A percentile compares a stretch with the other conserved stretches of the same genome.
Evolutionary conservation across 2,113 vertebrate species (phyloP).

Genomic region (Laterallus jamaicensis): DNA sequence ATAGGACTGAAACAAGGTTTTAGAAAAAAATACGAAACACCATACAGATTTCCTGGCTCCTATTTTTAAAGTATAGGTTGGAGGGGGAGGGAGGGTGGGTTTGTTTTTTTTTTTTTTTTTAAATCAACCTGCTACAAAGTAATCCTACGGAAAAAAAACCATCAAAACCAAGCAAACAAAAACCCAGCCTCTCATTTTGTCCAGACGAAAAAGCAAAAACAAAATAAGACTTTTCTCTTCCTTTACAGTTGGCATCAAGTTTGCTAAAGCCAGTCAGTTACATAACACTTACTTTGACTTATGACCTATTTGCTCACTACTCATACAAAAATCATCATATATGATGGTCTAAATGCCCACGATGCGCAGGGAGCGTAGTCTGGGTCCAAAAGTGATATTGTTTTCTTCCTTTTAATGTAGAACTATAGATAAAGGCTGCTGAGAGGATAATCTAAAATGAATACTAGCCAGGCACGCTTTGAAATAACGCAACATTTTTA

Average conservation of each 20-base stretch:
- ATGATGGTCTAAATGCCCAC: background rate
- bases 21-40: background rate
- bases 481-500: background rate
- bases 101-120: background rate
- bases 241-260: slow-evolving; percentile 31
- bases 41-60: background rate
- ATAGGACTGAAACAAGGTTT: background rate
- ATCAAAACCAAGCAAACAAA: no score
- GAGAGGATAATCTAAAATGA: background rate
- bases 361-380: background rate
- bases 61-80: background rate
- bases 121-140: background rate
- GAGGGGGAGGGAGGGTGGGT: no score
- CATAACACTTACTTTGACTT: slow-evolving; percentile 59
- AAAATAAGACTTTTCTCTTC: background rate
- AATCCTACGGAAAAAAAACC: background rate
- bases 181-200: background rate
- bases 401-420: background rate
- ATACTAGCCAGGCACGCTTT: background rate
- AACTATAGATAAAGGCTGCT: background rate
- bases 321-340: background rate
- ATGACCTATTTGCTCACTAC: slow-evolving; percentile 32
- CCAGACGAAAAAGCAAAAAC: background rate
- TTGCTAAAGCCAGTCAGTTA: slow-evolving; percentile 49
- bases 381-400: background rate